Evolutionary conservation across 2,113 vertebrate species (phyloP).

Genomic region (Dromas ardeola): DNA sequence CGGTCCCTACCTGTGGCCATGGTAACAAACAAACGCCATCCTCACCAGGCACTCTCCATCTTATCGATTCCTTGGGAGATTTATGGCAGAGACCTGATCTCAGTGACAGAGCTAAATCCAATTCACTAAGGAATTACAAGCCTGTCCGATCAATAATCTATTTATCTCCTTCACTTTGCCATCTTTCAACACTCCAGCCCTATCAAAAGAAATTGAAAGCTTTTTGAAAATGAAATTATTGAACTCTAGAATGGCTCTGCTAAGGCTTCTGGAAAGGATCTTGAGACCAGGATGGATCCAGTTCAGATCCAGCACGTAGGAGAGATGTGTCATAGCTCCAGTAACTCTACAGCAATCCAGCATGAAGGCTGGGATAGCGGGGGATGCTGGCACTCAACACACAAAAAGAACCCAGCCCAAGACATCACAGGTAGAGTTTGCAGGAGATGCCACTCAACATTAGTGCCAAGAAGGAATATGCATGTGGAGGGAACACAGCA

Average conservation of each 20-base stretch:
- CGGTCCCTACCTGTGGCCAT: not conserved
- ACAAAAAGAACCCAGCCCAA: not conserved
- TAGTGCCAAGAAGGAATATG: not conserved
- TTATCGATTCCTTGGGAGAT: conserved; percentile 73
- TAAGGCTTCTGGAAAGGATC: conserved; percentile 22
- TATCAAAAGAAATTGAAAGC: conserved; percentile 75
- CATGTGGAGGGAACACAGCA: not conserved
- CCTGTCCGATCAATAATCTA: conserved; percentile 79
- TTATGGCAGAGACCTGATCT: conserved; percentile 73
- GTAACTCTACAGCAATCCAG: not conserved
- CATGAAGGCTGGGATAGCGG: not conserved
- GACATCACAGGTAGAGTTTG: not conserved
- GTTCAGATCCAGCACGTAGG: not conserved
- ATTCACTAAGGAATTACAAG: conserved; percentile 83
- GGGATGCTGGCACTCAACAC: not conserved
- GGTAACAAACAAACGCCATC: conserved; percentile 12
- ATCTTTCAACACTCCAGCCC: conserved; percentile 76
- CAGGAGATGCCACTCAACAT: not conserved
- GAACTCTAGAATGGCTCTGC: not conserved
- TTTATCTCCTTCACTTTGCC: conserved; percentile 80
- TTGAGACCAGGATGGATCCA: not conserved
- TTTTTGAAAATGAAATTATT: conserved; percentile 70
- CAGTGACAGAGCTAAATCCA: conserved; percentile 78
- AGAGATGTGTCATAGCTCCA: not conserved
- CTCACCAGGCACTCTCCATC: not conserved